A percentile compares a stretch with the other conserved stretches of the same genome.
These are phyloP conservation scores for Cheracebus regulus DNA, from an alignment of 2,797 vertebrate species.

Conservation along the genomic window DNA sequence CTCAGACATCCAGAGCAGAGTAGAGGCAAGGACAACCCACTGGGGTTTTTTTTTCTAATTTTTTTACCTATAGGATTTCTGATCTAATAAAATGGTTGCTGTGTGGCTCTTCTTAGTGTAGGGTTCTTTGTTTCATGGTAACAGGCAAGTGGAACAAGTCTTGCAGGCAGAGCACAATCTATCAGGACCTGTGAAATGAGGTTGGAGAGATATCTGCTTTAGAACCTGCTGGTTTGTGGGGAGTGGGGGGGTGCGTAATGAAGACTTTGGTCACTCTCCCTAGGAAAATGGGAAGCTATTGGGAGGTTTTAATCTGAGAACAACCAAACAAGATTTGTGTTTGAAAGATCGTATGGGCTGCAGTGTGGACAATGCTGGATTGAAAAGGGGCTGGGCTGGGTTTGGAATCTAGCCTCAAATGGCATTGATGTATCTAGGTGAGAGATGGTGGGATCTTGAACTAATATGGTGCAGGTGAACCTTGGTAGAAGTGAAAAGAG, in stretches of 20 bases:
- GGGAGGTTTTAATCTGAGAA: background rate
- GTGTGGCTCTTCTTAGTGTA: too few species aligned
- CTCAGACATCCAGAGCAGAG: background rate
- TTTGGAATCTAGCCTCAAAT: background rate
- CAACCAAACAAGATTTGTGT: background rate
- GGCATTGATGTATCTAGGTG: accelerated
- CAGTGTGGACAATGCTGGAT: accelerated
- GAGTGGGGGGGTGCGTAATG: too few species aligned
- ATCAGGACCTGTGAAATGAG: accelerated
- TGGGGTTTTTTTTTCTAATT: background rate
- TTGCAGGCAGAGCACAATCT: too few species aligned
- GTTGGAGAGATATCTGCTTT: background rate
- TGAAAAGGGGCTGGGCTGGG: accelerated
- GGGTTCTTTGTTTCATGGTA: accelerated
- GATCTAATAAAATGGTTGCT: too few species aligned
- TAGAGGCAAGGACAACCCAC: background rate
- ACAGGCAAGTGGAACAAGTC: accelerated
- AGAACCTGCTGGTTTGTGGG: too few species aligned
- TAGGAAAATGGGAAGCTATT: background rate
- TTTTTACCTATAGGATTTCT: too few species aligned
- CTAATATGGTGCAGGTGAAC: accelerated
- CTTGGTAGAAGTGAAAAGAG: too few species aligned
- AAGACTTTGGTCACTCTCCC: background rate
- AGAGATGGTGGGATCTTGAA: background rate
- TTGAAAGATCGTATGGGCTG: background rate